These are phyloP conservation scores for Macrotrachela quadricornifera DNA, from an alignment of 1,140 invertebrate species.

Conservation along the genomic window DNA sequence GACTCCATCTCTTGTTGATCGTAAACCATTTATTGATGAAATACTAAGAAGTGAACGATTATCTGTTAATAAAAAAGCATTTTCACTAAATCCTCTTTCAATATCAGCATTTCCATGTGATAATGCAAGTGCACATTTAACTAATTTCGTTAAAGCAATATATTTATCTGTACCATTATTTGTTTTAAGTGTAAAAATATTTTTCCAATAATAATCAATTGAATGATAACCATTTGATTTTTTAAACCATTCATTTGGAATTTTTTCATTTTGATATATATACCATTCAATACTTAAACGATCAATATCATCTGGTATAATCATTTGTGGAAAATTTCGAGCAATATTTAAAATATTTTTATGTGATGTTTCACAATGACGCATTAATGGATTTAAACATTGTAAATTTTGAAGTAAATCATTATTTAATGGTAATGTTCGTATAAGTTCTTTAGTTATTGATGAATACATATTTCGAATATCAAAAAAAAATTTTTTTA, in stretches of 20 bases:
- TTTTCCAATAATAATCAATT: constrained; percentile 13
- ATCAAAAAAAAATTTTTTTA: too few relatives aligned
- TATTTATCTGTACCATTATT: constrained; percentile 7
- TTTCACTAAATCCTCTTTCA: constrained; percentile 11
- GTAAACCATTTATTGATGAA: constrained; percentile 10
- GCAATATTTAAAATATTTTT: constrained; percentile 4
- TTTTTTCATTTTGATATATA: constrained; percentile 4
- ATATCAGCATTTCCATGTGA: constrained; percentile 13
- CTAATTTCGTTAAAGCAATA: constrained; percentile 3
- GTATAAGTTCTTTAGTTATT: constrained; percentile 4
- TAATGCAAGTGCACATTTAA: constrained; percentile 9
- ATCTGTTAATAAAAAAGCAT: constrained; percentile 9
- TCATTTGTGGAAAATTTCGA: background rate
- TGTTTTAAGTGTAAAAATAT: constrained; percentile 3
- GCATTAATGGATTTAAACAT: constrained; percentile 8
- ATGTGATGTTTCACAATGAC: background rate
- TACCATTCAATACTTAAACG: constrained; percentile 12
- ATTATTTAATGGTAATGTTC: constrained; percentile 5
- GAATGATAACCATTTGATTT: constrained; percentile 1
- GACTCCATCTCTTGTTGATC: constrained; percentile 9
- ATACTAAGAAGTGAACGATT: constrained; percentile 10
- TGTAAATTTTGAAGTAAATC: background rate
- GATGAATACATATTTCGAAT: constrained; percentile 8
- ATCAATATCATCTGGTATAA: background rate
- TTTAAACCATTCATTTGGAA: constrained; percentile 7